These are phyloP conservation scores for Periparus ater DNA, from an alignment of 2,797 vertebrate genomes.

Conservation along the genomic window DNA sequence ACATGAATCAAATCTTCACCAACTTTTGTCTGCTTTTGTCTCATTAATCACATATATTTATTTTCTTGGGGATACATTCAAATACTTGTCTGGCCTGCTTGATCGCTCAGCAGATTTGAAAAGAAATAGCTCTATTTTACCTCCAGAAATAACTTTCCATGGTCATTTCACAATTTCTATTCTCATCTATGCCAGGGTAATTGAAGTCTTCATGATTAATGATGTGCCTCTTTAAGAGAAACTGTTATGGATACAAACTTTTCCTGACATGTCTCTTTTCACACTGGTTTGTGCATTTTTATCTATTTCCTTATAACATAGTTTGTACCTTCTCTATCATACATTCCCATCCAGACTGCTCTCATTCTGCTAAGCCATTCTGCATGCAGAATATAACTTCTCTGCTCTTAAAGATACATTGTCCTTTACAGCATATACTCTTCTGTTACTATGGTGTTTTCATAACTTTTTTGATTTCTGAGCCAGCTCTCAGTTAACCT, in stretches of 20 bases:
- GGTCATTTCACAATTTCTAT: conserved; percentile 29
- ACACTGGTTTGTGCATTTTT: neutral
- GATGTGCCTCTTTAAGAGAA: conserved; percentile 27
- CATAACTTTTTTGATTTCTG: neutral
- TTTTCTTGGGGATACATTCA: neutral
- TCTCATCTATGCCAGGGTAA: conserved; percentile 9
- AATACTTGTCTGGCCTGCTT: neutral
- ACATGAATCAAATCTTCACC: conserved; percentile 37
- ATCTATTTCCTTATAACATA: neutral
- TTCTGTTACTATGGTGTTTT: conserved; percentile 25
- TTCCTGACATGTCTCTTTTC: neutral
- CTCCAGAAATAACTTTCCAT: conserved; percentile 26
- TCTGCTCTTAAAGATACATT: neutral
- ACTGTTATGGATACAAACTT: conserved; percentile 6
- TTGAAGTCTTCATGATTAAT: conserved; percentile 60
- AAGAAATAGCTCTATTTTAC: conserved; percentile 42
- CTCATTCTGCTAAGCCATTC: neutral
- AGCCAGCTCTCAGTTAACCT: conserved; percentile 1
- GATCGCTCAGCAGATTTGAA: conserved; percentile 30
- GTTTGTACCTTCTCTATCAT: neutral
- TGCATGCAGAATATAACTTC: neutral
- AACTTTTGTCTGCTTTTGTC: conserved; percentile 30
- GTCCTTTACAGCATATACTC: neutral
- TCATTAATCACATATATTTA: conserved; percentile 39
- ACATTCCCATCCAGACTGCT: neutral